These are phyloP conservation scores for Eutrigla gurnardus DNA, from an alignment of 2,797 vertebrate genomes.

Conservation along the genomic window DNA sequence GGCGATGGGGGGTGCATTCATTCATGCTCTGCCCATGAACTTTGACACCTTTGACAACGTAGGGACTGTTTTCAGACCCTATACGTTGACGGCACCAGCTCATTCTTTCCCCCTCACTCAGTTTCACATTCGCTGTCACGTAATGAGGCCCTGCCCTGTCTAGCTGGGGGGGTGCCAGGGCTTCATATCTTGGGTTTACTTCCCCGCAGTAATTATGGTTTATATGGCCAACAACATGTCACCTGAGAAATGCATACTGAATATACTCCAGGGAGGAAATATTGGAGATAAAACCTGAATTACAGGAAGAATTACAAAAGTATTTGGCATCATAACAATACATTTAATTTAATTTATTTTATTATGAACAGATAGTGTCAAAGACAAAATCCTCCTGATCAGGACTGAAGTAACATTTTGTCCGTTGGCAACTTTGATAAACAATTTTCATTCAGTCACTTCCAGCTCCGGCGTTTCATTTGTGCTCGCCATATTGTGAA, in stretches of 20 bases:
- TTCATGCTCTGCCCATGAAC: constrained; percentile 81
- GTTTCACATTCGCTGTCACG: constrained; percentile 61
- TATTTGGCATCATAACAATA: too few relatives aligned
- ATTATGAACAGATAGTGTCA: too few relatives aligned
- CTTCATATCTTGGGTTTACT: constrained; percentile 43
- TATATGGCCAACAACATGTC: constrained; percentile 32
- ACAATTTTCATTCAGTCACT: too few relatives aligned
- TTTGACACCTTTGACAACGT: constrained; percentile 84
- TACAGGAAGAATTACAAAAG: not conserved
- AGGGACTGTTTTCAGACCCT: constrained; percentile 79
- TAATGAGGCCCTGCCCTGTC: constrained; percentile 73
- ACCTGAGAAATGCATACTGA: constrained; percentile 30
- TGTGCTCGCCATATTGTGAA: not conserved
- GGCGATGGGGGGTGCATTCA: constrained; percentile 69
- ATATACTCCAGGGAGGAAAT: constrained; percentile 8
- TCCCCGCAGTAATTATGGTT: constrained; percentile 43
- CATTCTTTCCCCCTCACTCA: constrained; percentile 62
- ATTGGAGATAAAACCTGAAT: not conserved
- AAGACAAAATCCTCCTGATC: too few relatives aligned
- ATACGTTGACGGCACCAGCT: constrained; percentile 70
- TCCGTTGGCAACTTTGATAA: too few relatives aligned
- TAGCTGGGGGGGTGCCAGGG: constrained; percentile 43
- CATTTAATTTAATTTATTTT: too few relatives aligned
- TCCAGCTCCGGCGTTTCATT: too few relatives aligned
- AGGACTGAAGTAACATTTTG: too few relatives aligned